A percentile compares a stretch with the other conserved stretches of the same genome.
Evolutionary conservation across 2,797 vertebrate species (phyloP).

Genomic region (Hyperoplus lanceolatus): DNA sequence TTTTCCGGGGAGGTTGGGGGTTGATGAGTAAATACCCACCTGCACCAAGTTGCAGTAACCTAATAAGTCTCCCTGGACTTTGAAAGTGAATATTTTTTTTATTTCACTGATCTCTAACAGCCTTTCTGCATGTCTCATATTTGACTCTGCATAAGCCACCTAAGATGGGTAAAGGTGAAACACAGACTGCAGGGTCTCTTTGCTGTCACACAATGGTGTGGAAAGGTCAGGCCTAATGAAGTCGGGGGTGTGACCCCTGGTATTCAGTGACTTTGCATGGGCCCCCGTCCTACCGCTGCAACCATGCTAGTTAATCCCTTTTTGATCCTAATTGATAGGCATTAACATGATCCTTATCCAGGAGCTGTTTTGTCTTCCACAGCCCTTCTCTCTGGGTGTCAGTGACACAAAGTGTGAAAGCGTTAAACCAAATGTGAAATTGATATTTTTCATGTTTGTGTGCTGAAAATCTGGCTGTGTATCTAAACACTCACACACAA

Average conservation of each 20-base stretch:
- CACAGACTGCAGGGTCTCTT: slow-evolving; percentile 76
- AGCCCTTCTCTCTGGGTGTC: slow-evolving; percentile 81
- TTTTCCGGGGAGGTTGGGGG: slow-evolving; percentile 63
- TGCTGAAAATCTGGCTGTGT: slow-evolving; percentile 73
- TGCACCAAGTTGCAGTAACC: slow-evolving; percentile 78
- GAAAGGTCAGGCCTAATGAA: slow-evolving; percentile 92
- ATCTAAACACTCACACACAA: slow-evolving; percentile 74
- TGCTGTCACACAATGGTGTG: slow-evolving; percentile 82
- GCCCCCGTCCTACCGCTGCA: slow-evolving; percentile 77
- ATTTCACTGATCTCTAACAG: slow-evolving; percentile 77
- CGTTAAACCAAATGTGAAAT: slow-evolving; percentile 89
- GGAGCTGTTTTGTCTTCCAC: slow-evolving; percentile 85
- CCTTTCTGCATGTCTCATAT: slow-evolving; percentile 76
- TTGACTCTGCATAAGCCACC: slow-evolving; percentile 70
- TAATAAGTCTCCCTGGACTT: slow-evolving; percentile 82
- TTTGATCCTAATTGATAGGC: slow-evolving; percentile 90
- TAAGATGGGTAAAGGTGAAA: slow-evolving; percentile 68
- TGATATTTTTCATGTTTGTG: slow-evolving; percentile 88
- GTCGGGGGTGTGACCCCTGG: slow-evolving; percentile 88
- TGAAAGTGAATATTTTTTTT: slow-evolving; percentile 84
- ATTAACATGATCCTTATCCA: slow-evolving; percentile 87
- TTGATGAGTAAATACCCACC: slow-evolving; percentile 80
- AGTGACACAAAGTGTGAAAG: slow-evolving; percentile 86
- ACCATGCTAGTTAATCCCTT: slow-evolving; percentile 86
- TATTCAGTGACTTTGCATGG: slow-evolving; percentile 86